A percentile compares a stretch with the other conserved stretches of the same genome.
These are phyloP conservation scores for Daphoenositta chrysoptera DNA, from an alignment of 2,113 vertebrate genomes.

Conservation along the genomic window DNA sequence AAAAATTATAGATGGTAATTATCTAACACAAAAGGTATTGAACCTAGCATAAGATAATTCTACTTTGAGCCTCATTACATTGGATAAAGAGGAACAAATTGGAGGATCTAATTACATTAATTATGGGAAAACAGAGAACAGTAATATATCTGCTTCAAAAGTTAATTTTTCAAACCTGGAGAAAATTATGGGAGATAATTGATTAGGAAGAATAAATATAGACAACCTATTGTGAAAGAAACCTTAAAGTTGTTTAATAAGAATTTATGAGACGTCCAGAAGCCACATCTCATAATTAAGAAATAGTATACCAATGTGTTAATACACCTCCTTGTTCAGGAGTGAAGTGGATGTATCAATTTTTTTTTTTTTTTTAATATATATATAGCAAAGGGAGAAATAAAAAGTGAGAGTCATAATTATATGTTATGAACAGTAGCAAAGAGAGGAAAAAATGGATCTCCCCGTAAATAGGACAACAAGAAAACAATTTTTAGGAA, in stretches of 20 bases:
- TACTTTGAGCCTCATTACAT: not conserved
- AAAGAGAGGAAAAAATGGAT: not conserved
- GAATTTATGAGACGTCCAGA: not conserved
- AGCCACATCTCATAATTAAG: not conserved
- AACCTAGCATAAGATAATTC: not conserved
- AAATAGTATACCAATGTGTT: not conserved
- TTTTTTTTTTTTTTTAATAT: no score
- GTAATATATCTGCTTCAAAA: not conserved
- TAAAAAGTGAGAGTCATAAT: not conserved
- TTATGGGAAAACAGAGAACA: not conserved
- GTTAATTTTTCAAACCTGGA: not conserved
- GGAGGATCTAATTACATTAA: constrained; percentile 13
- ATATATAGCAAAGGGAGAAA: not conserved
- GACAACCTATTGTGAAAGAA: not conserved
- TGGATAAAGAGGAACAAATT: constrained; percentile 14
- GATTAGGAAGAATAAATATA: constrained; percentile 19
- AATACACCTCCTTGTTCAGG: not conserved
- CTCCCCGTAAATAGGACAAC: not conserved
- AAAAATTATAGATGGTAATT: constrained; percentile 22
- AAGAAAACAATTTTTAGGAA: not conserved
- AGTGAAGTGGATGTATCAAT: not conserved
- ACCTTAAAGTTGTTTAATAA: not conserved
- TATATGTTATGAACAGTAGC: not conserved
- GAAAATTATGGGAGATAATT: not conserved
- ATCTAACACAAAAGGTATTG: constrained; percentile 12